Evolutionary conservation across 2,797 vertebrate genomes (phyloP).

Genomic region (Melanotaenia maccullochi): DNA sequence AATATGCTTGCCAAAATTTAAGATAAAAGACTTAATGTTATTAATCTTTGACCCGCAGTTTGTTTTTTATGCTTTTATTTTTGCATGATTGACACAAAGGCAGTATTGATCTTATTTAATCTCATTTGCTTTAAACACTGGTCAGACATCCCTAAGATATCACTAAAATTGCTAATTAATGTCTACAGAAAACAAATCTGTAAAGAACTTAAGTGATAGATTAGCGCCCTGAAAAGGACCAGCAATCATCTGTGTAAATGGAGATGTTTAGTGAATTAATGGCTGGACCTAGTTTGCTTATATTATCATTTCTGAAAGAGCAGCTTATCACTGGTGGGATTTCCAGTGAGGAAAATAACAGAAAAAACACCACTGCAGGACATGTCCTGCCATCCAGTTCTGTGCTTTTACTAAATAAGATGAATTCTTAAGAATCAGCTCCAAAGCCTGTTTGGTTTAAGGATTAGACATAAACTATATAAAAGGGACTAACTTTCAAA

Average conservation of each 20-base stretch:
- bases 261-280: slow-evolving; percentile 40
- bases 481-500: slow-evolving; percentile 83
- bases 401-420: neutral
- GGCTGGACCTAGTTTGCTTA: slow-evolving; percentile 49
- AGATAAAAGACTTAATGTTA: neutral
- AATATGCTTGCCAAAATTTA: neutral
- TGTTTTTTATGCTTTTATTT: too few relatives aligned
- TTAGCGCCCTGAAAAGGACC: slow-evolving; percentile 39
- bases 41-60: too few relatives aligned
- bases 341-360: neutral
- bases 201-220: slow-evolving; percentile 19
- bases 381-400: neutral
- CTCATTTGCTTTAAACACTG: too few relatives aligned
- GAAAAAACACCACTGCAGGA: neutral
- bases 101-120: too few relatives aligned
- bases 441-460: slow-evolving; percentile 38
- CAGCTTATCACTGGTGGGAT: too few relatives aligned
- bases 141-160: too few relatives aligned
- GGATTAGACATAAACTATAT: slow-evolving; percentile 10
- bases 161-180: too few relatives aligned
- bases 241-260: slow-evolving; percentile 45
- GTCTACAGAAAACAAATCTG: too few relatives aligned
- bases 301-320: slow-evolving; percentile 9
- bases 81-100: too few relatives aligned
- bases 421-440: slow-evolving; percentile 26